phyloP scores from a whole-genome alignment of 2,888 invertebrate species.

The Synergus laeviventris region DNA sequence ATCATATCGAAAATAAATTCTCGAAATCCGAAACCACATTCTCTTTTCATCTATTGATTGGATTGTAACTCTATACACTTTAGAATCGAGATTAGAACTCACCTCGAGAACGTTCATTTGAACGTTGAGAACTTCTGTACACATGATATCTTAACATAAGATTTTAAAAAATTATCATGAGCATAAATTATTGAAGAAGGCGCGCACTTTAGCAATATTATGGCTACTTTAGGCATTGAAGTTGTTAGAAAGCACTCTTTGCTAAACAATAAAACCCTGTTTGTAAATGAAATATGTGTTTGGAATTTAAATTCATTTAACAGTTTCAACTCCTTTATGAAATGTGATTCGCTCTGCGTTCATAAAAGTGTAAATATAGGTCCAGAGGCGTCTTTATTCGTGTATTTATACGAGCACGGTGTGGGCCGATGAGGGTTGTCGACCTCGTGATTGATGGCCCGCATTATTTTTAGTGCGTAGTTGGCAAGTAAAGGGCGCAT shows the following conservation, averaged over 20 bases:
- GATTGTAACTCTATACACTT: too few species aligned
- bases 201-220: too few species aligned
- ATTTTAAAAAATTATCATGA: too few species aligned
- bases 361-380: constrained; percentile 40
- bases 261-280: neutral
- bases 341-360: constrained; percentile 25
- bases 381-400: constrained; percentile 33
- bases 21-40: too few species aligned
- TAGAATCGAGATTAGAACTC: too few species aligned
- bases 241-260: neutral
- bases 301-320: constrained; percentile 34
- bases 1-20: too few species aligned
- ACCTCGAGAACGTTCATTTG: too few species aligned
- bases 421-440: constrained; percentile 48
- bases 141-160: too few species aligned
- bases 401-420: constrained; percentile 43
- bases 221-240: neutral
- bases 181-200: too few species aligned
- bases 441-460: constrained; percentile 53
- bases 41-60: too few species aligned
- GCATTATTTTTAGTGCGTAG: constrained; percentile 49
- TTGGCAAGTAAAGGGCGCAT: constrained; percentile 43
- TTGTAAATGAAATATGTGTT: constrained; percentile 15
- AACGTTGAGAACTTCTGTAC: too few species aligned
- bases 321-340: constrained; percentile 31